These are phyloP conservation scores for Tragelaphus scriptus DNA, from an alignment of 2,113 vertebrate species.

Conservation along the genomic window DNA sequence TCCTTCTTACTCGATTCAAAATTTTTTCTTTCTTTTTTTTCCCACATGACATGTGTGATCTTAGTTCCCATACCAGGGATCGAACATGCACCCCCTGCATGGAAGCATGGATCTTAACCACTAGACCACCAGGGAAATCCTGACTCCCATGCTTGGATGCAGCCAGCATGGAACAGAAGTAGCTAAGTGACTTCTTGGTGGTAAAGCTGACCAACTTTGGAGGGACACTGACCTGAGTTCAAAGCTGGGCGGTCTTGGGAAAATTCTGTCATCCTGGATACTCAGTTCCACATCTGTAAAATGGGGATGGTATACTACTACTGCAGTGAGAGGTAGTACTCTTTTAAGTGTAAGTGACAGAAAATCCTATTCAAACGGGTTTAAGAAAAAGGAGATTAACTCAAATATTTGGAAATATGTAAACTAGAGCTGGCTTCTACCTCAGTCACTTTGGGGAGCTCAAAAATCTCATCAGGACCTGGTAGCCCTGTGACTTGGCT, in stretches of 20 bases:
- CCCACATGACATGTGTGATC: neutral
- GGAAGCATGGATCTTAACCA: neutral
- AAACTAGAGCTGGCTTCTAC: neutral
- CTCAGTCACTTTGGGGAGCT: neutral
- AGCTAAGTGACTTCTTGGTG: neutral
- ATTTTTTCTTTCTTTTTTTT: neutral
- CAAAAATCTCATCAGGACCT: neutral
- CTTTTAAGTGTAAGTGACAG: neutral
- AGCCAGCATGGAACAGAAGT: neutral
- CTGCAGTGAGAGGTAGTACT: neutral
- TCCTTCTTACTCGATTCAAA: neutral
- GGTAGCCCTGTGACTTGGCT: neutral
- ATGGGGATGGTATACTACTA: rapidly evolving
- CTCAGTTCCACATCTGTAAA: neutral
- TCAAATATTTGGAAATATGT: neutral
- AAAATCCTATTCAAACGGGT: neutral
- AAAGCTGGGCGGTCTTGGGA: neutral
- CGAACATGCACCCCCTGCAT: neutral
- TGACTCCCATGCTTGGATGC: rapidly evolving
- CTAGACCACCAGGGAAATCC: neutral
- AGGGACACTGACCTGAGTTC: too few species aligned
- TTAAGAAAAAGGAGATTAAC: neutral
- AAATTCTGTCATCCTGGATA: neutral
- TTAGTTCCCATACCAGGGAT: neutral
- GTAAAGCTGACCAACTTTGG: neutral